A percentile compares a stretch with the other conserved stretches of the same genome.
These are phyloP conservation scores for Smutsia temminckii DNA, from an alignment of 2,797 vertebrate genomes.

Conservation along the genomic window DNA sequence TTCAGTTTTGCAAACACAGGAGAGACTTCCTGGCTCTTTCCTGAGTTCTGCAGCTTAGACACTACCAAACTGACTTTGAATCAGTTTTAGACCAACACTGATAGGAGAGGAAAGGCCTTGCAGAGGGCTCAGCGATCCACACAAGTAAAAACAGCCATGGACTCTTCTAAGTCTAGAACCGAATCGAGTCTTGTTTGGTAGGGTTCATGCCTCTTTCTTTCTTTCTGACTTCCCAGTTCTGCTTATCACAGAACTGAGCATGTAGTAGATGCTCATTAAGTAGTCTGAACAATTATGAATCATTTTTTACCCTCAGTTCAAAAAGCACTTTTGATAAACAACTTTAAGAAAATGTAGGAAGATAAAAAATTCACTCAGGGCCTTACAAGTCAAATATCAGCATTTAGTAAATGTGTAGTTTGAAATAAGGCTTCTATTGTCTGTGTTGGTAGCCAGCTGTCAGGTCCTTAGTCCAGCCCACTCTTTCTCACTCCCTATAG, in stretches of 20 bases:
- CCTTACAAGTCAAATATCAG: background rate
- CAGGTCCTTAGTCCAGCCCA: background rate
- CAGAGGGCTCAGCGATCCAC: background rate
- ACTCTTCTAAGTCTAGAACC: background rate
- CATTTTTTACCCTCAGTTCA: background rate
- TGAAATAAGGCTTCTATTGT: background rate
- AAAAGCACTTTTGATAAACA: background rate
- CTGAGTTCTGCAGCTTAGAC: background rate
- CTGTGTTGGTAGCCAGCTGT: background rate
- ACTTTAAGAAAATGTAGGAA: background rate
- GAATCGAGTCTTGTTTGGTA: background rate
- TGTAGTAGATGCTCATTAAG: background rate
- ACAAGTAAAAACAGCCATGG: background rate
- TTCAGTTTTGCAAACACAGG: constrained; percentile 43
- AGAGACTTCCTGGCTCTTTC: constrained; percentile 15
- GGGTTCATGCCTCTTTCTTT: background rate
- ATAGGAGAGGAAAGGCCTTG: background rate
- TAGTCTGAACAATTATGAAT: background rate
- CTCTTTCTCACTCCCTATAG: constrained; percentile 10
- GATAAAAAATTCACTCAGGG: background rate
- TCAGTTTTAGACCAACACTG: background rate
- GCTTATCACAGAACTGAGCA: background rate
- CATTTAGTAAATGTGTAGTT: constrained; percentile 28
- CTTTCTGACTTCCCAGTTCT: background rate
- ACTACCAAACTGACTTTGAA: background rate